phyloP scores from a whole-genome alignment of 1,140 invertebrate genomes.

The Homarus americanus region DNA sequence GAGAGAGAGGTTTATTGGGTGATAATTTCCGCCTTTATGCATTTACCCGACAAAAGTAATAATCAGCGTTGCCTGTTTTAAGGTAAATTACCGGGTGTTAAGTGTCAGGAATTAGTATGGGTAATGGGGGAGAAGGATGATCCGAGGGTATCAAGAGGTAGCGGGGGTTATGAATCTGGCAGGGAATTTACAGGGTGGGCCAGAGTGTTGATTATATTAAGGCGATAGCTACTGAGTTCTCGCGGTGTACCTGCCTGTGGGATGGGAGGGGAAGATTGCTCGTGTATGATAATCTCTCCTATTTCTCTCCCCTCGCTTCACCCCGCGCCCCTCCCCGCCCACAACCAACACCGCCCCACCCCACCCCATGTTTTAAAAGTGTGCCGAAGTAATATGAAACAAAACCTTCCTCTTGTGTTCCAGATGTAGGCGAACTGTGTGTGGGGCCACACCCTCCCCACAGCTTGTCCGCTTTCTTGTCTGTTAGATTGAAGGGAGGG shows the following conservation, averaged over 20 bases:
- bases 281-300: neutral
- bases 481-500: too few relatives aligned
- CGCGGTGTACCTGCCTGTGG: neutral
- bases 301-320: neutral
- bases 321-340: neutral
- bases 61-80: neutral
- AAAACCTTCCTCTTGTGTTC: too few relatives aligned
- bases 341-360: neutral
- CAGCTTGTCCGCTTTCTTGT: too few relatives aligned
- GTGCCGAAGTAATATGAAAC: too few relatives aligned
- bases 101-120: neutral
- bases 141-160: neutral
- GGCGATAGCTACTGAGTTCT: constrained; percentile 11
- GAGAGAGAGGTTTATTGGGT: too few relatives aligned
- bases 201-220: constrained; percentile 44
- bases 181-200: neutral
- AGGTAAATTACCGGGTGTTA: neutral
- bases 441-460: too few relatives aligned
- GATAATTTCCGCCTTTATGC: too few relatives aligned
- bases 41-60: neutral
- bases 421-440: too few relatives aligned
- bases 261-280: constrained; percentile 1
- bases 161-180: constrained; percentile 29
- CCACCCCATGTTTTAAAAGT: too few relatives aligned
- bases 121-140: neutral